Base-by-base conservation (phyloP, 2,113 vertebrate genomes). In the Thomomys bottae region DNA sequence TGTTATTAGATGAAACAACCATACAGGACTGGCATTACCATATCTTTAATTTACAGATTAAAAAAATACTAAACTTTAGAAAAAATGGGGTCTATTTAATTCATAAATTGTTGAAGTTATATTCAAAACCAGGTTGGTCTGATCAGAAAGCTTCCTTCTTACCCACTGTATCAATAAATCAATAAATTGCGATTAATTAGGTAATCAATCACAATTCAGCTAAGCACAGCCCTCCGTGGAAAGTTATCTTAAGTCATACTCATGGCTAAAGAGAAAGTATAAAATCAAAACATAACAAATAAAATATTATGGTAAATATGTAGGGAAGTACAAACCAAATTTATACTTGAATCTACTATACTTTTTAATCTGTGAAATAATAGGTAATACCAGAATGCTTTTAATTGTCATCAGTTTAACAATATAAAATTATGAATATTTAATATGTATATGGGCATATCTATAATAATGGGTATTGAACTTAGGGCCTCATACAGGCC, bases 181-280 rank as follows among this genome's bases (percentile, higher is more conserved):
- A 87, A 70, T 73, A n/a, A n/a, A n/a, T n/a, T n/a, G n/a, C 14
- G 9, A 49, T 4, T 93, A 89, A 92, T n/a, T 76, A 72, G 66
- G 24, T 78, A 90, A 93, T 68, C 32, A 91, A 59, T 92, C 42
- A 93, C 87, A 92, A 87, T 77, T 92, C 54, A 85, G 68, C 32
- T 67, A 89, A 86, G 17, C 8, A 83, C 14, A 87, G 34, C 17
- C 38, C 34, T 80, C 18, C 49, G 59, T 34, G 49, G 89, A 90
- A 87, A 54, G 0, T 17, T 84, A 81, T 77, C 84, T 93, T 88
- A 91, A 91, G 49, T 20, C 36, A 80, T 2, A 89, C 0, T 72
- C 38, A 87, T 8, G 4, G 7, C 64, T 26, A 77, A 89, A 81
- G 64, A 81, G 81, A 78, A 85, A 84, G 4, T 30, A 73, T 89